These are phyloP conservation scores for Colinus virginianus DNA, from an alignment of 2,113 vertebrate genomes.

Conservation along the genomic window DNA sequence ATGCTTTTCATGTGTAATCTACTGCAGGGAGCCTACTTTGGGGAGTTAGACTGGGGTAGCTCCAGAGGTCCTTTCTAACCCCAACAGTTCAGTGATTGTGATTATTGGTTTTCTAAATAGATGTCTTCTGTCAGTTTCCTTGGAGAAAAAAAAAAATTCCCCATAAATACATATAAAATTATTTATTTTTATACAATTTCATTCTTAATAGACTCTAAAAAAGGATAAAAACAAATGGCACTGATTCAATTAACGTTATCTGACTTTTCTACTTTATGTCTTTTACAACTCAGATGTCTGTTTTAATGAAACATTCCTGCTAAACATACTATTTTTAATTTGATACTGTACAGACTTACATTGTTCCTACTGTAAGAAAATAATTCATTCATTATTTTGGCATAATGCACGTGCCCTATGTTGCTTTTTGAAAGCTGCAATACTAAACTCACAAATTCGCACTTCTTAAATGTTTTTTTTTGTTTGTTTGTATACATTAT, in stretches of 20 bases:
- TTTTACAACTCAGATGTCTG: neutral
- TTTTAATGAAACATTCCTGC: neutral
- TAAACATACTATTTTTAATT: neutral
- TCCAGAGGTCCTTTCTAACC: neutral
- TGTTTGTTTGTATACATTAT: neutral
- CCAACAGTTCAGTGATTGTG: neutral
- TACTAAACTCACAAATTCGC: neutral
- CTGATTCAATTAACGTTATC: neutral
- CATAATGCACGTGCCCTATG: neutral
- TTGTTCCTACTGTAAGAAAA: neutral
- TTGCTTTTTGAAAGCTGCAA: neutral
- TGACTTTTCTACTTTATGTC: fast-evolving
- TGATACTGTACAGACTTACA: neutral
- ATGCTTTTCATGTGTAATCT: neutral
- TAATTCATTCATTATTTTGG: neutral
- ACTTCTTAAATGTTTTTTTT: neutral
- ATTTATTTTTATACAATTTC: neutral
- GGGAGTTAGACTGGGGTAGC: neutral
- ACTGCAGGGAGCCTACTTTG: neutral
- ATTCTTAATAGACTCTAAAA: neutral
- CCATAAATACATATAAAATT: neutral
- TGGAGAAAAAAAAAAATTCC: neutral
- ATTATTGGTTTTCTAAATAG: neutral
- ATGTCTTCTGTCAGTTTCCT: neutral
- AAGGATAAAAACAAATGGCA: neutral